Evolutionary conservation across 1,140 invertebrate genomes (phyloP).

Genomic region (Rhyacophila brunnea): DNA sequence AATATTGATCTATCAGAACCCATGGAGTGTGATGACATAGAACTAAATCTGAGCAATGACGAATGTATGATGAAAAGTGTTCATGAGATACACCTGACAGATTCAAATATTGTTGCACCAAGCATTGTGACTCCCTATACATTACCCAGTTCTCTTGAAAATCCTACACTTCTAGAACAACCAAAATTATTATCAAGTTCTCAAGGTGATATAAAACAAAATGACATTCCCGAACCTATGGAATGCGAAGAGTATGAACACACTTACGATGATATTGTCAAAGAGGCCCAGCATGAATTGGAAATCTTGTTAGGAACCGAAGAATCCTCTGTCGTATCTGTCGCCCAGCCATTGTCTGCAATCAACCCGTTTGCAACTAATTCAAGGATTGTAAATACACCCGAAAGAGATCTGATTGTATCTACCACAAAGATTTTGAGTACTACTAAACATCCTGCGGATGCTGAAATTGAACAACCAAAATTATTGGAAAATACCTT

Average conservation of each 20-base stretch:
- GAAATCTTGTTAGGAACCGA: not conserved
- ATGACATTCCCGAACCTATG: slow-evolving; percentile 11
- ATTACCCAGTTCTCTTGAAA: no score
- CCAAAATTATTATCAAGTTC: no score
- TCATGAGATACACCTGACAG: no score
- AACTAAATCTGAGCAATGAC: not conserved
- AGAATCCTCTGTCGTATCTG: no score
- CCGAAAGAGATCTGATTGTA: slow-evolving; percentile 10
- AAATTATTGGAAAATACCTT: no score
- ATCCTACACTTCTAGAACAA: no score
- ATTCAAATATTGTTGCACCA: no score
- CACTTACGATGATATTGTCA: not conserved
- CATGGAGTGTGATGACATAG: slow-evolving; percentile 16
- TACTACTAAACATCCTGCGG: not conserved
- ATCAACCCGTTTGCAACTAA: slow-evolving; percentile 21
- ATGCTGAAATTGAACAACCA: no score
- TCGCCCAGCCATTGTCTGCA: not conserved
- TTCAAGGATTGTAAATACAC: slow-evolving; percentile 15
- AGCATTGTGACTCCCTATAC: no score
- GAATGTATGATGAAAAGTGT: not conserved
- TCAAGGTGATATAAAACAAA: no score
- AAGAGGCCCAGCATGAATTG: not conserved
- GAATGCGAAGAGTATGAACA: slow-evolving; percentile 10
- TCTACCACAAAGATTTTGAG: not conserved
- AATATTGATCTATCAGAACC: slow-evolving; percentile 5